A percentile compares a stretch with the other conserved stretches of the same genome.
Conservation (phyloP, 1,140 invertebrate genomes). For the Adelges cooleyi region DNA sequence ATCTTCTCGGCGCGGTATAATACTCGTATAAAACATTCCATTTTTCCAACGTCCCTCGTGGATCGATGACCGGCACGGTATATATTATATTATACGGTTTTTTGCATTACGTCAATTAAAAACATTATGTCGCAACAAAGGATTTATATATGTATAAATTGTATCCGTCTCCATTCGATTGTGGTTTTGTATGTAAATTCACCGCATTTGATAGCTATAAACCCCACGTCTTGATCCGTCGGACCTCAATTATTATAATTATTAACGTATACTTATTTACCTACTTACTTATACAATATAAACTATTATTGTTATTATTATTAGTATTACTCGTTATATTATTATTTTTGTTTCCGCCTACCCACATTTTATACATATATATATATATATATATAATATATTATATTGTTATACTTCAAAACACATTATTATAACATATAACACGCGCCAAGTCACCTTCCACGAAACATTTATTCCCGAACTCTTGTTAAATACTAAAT, state of each 20-base stretch:
- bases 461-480: too few relatives aligned
- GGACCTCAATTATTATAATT: background rate
- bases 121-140: constrained; percentile 24
- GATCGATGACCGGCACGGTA: constrained; percentile 15
- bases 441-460: too few relatives aligned
- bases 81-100: background rate
- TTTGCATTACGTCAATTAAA: constrained; percentile 29
- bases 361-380: too few relatives aligned
- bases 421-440: too few relatives aligned
- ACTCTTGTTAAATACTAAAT: too few relatives aligned
- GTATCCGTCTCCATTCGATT: background rate
- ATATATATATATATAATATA: too few relatives aligned
- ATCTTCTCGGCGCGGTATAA: background rate
- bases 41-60: background rate
- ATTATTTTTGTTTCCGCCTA: background rate
- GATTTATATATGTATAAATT: background rate
- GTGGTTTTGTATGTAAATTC: constrained; percentile 28
- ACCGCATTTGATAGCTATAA: background rate
- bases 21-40: constrained; percentile 11
- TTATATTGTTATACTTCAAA: too few relatives aligned
- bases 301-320: too few relatives aligned
- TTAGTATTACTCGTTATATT: too few relatives aligned
- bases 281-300: too few relatives aligned
- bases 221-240: background rate
- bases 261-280: constrained; percentile 1